Conservation (phyloP, 2,888 invertebrate species). For the Falcaria lacertinaria region DNA sequence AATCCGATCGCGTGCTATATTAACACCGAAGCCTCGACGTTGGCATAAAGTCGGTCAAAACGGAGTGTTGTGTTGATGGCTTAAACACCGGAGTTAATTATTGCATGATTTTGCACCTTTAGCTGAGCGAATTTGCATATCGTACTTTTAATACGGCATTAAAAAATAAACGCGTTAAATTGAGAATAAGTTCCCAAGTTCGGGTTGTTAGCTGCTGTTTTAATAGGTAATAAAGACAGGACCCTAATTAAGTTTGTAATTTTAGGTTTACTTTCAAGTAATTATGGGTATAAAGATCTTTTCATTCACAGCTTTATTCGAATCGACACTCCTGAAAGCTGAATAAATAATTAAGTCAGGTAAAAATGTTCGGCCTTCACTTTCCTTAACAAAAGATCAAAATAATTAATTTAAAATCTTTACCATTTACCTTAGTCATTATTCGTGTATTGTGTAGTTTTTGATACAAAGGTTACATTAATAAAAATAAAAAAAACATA, state of each 20-base stretch:
- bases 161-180: slow-evolving; percentile 25
- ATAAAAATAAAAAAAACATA: too few species aligned
- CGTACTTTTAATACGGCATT: slow-evolving; percentile 19
- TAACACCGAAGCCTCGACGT: background rate
- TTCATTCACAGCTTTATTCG: too few species aligned
- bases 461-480: too few species aligned
- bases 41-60: slow-evolving; percentile 2
- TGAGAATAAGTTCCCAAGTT: slow-evolving; percentile 6
- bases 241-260: background rate
- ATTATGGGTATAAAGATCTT: background rate
- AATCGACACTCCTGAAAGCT: background rate
- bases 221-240: background rate
- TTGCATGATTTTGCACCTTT: slow-evolving; percentile 26
- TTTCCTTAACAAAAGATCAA: too few species aligned
- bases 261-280: background rate
- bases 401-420: too few species aligned
- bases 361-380: too few species aligned
- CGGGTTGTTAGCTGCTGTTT: slow-evolving; percentile 3
- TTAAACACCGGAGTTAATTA: slow-evolving; percentile 24
- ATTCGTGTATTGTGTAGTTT: too few species aligned
- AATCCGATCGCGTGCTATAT: slow-evolving; percentile 6
- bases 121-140: slow-evolving; percentile 14
- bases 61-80: slow-evolving; percentile 14
- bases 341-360: background rate
- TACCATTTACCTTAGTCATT: too few species aligned